Conservation (phyloP, 2,888 invertebrate genomes). For the Melanargia galathea region DNA sequence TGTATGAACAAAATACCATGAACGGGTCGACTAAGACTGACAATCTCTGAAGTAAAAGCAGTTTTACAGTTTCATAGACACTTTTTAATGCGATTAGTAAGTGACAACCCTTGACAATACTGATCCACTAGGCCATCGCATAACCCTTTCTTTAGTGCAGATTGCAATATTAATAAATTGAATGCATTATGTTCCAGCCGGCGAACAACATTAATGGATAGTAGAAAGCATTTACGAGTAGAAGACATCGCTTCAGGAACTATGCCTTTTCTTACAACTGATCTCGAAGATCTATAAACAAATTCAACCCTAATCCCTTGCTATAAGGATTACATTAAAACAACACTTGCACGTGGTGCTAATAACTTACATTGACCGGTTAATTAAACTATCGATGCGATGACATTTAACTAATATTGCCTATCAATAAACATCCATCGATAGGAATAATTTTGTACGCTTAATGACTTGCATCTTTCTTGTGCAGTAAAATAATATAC, state of each 20-base stretch:
- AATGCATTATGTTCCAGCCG: conserved; percentile 47
- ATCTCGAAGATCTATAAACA: conserved; percentile 2
- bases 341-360: background rate
- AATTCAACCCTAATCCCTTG: conserved; percentile 8
- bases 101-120: conserved; percentile 32
- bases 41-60: too few species aligned
- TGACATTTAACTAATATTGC: conserved; percentile 31
- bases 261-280: conserved; percentile 26
- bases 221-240: conserved; percentile 49
- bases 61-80: too few species aligned
- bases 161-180: conserved; percentile 52
- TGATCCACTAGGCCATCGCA: conserved; percentile 37
- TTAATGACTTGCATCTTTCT: conserved; percentile 1
- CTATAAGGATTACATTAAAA: conserved; percentile 18
- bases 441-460: conserved; percentile 11
- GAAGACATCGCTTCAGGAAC: conserved; percentile 38
- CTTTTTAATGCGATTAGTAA: background rate
- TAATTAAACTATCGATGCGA: conserved; percentile 32
- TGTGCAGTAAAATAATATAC: background rate
- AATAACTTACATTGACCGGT: conserved; percentile 26
- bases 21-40: too few species aligned
- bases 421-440: conserved; percentile 20
- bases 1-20: too few species aligned
- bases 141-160: conserved; percentile 40
- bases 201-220: conserved; percentile 47